phyloP scores from a whole-genome alignment of 2,888 invertebrate genomes.

The Caenorhabditis sp. region DNA sequence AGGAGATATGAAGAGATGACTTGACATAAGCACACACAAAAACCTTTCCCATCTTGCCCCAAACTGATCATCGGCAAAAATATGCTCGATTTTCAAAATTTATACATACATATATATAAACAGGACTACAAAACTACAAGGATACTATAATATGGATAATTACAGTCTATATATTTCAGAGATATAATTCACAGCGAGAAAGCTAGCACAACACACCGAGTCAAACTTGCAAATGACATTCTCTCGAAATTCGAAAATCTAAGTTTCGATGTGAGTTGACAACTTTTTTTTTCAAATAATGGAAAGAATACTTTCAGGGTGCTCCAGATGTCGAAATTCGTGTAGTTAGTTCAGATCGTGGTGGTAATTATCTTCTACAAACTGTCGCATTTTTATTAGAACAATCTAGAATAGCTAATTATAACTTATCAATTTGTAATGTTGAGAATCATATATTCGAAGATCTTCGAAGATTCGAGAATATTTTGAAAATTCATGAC shows the following conservation, averaged over 20 bases:
- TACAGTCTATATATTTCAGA: neutral
- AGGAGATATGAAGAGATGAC: too few relatives aligned
- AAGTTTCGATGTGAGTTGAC: neutral
- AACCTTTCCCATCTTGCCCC: too few relatives aligned
- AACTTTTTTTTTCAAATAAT: too few relatives aligned
- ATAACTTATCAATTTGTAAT: conserved; percentile 24
- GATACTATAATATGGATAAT: too few relatives aligned
- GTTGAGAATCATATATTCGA: conserved; percentile 18
- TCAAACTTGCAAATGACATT: neutral
- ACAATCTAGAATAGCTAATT: conserved; percentile 10
- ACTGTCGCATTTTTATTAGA: conserved; percentile 25
- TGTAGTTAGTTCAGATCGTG: conserved; percentile 39
- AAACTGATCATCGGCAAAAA: too few relatives aligned
- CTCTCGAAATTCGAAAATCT: neutral
- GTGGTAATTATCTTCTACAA: conserved; percentile 31
- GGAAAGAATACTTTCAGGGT: neutral
- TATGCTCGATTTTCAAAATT: too few relatives aligned
- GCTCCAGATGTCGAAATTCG: conserved; percentile 29
- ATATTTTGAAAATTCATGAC: neutral
- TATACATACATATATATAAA: too few relatives aligned
- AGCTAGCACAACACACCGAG: neutral
- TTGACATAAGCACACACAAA: too few relatives aligned
- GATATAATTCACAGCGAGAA: conserved; percentile 5
- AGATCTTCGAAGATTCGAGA: conserved; percentile 12
- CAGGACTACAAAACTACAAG: neutral